Evolutionary conservation across 2,113 vertebrate genomes (phyloP).

Genomic region (Arenaria interpres): DNA sequence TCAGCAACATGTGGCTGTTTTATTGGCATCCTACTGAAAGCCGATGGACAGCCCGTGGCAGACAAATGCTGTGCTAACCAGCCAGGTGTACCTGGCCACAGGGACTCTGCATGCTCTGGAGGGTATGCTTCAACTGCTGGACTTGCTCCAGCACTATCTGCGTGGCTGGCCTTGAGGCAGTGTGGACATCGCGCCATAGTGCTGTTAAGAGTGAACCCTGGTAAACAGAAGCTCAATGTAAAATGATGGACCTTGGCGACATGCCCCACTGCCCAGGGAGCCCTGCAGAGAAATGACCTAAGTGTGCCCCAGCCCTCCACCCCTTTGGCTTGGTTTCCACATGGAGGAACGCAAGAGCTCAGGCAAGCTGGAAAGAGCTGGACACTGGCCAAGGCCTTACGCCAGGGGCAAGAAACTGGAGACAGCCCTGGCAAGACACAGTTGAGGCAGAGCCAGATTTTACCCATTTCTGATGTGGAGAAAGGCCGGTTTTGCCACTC

Average conservation of each 20-base stretch:
- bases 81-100: background rate
- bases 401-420: background rate
- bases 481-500: background rate
- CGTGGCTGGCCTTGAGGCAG: background rate
- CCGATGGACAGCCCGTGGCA: background rate
- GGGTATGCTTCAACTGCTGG: background rate
- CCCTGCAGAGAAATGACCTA: background rate
- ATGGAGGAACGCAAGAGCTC: background rate
- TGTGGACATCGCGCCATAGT: background rate
- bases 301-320: slow-evolving; percentile 1
- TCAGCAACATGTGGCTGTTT: background rate
- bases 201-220: background rate
- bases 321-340: background rate
- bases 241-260: background rate
- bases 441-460: background rate
- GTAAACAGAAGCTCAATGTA: background rate
- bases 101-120: background rate
- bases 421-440: background rate
- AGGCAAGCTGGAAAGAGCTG: background rate
- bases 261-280: background rate
- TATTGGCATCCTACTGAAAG: background rate
- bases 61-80: background rate
- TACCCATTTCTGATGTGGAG: background rate
- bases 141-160: background rate
- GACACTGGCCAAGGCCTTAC: background rate